Conservation (phyloP, 30 jellyfish, hydroid and myxozoan species). For the Hydractinia echinata region DNA sequence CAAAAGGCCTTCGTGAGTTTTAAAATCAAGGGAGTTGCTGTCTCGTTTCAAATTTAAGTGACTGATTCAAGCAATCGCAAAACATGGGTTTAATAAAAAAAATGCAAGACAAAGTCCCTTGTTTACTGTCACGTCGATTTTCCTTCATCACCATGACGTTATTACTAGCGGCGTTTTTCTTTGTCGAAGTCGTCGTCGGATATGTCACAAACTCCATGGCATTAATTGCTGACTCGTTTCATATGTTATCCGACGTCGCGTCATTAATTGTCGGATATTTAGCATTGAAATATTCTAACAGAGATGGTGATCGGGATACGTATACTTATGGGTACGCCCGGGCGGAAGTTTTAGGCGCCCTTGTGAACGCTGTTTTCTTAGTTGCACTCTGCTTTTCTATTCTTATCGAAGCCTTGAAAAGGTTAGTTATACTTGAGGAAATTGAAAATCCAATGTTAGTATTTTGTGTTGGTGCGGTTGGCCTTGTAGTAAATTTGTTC, state of each 20-base stretch:
- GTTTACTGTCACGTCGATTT: conserved; percentile 74
- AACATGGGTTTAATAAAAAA: conserved; percentile 72
- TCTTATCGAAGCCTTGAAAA: conserved; percentile 74
- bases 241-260: conserved; percentile 95
- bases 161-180: conserved; percentile 61
- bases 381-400: conserved; percentile 94
- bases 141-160: conserved; percentile 87
- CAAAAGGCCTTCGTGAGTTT: too few species aligned
- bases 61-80: too few species aligned
- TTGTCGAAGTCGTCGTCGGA: conserved; percentile 90
- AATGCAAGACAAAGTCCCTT: conserved; percentile 64
- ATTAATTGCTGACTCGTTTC: conserved; percentile 91
- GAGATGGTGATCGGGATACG: conserved; percentile 60
- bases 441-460: conserved; percentile 86
- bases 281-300: conserved; percentile 64
- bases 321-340: conserved; percentile 95
- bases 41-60: too few species aligned
- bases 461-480: conserved; percentile 85
- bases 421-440: conserved; percentile 71
- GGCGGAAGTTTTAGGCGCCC: conserved; percentile 96
- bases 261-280: conserved; percentile 89
- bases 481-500: conserved; percentile 85
- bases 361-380: conserved; percentile 92
- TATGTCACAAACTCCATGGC: conserved; percentile 97
- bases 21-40: too few species aligned